Evolutionary conservation across 37 sponge, comb jelly and placozoan species (phyloP).

Genomic region (Halisarca cf. caerulea): DNA sequence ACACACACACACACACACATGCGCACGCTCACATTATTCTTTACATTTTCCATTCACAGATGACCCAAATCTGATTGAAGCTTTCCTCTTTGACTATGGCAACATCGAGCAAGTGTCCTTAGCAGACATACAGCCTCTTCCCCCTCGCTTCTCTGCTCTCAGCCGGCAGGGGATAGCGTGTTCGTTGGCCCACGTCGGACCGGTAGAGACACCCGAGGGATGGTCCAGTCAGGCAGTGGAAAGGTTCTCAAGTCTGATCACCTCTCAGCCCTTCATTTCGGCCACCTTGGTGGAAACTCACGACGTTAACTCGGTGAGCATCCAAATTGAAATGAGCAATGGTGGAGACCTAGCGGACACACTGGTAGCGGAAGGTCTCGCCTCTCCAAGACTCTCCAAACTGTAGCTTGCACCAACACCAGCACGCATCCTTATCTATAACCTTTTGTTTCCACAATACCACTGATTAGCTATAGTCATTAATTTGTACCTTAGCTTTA

Average conservation of each 20-base stretch:
- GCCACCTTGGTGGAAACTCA: background rate
- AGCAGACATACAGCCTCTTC: background rate
- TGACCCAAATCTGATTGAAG: background rate
- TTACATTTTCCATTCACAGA: background rate
- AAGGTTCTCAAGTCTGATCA: background rate
- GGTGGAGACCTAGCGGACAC: background rate
- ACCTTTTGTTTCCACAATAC: too few species aligned
- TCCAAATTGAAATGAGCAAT: background rate
- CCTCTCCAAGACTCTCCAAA: background rate
- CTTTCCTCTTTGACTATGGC: background rate
- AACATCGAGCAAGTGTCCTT: background rate
- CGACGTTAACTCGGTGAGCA: background rate
- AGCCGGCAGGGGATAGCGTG: background rate
- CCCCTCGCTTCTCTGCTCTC: background rate
- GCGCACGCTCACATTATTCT: background rate
- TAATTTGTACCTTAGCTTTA: too few species aligned
- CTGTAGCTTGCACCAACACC: background rate
- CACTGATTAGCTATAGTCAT: too few species aligned
- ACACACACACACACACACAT: too few species aligned
- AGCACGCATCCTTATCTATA: background rate
- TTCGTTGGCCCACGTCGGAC: background rate
- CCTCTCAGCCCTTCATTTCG: background rate
- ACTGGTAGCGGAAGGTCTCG: background rate
- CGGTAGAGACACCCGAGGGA: background rate
- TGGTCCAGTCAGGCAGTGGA: constrained; percentile 1